Evolutionary conservation across 2,888 invertebrate genomes (phyloP), one percentile per base, ranked within the genome.

Genomic region (Bellardia bayeri): DNA sequence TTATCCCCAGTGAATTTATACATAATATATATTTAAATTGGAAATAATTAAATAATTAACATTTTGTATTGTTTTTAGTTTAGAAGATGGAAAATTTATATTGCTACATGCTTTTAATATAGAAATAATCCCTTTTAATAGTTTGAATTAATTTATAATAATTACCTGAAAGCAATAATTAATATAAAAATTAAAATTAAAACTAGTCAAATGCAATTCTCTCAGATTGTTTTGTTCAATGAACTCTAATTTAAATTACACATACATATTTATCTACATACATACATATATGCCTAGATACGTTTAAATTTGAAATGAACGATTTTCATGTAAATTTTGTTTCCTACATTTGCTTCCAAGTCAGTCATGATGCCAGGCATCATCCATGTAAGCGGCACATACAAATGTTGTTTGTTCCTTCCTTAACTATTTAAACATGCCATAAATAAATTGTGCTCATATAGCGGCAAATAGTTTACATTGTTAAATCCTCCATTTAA

Each of bases 401-500:
- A 49, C 37, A 49, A 14, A 40, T 75, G 23, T 75, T 75, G 9
- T 58, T 6, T 58, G 6, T 68, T 82, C 61, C 82, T 82, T 82
- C 68, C 75, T 51, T 61, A 68, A 75, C 40, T 75, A 68, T 75
- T 82, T 75, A 75, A 82, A 68, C n/a, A 69, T 82, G 68, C 68
- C 74, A 75, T 82, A 69, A 42, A 69, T 75, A 69, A 42, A 69
- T 75, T 75, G 58, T 76, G 16, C 68, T 76, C 61, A 49, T 11
- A 78, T n/a, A 23, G 66, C 54, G 61, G 68, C 78, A 86, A 68
- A 82, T 68, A 82, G 78, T 82, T 86, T 82, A 82, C 63, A 63
- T 74, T 68, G 74, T 63, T 74, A 86, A 79, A 82, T 86, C 86
- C 79, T 74, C 66, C 74, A 79, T 82, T 86, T 74, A 86, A 86